These are phyloP conservation scores for Rhinatrema bivittatum DNA, from an alignment of 2,797 vertebrate genomes.

Conservation along the genomic window DNA sequence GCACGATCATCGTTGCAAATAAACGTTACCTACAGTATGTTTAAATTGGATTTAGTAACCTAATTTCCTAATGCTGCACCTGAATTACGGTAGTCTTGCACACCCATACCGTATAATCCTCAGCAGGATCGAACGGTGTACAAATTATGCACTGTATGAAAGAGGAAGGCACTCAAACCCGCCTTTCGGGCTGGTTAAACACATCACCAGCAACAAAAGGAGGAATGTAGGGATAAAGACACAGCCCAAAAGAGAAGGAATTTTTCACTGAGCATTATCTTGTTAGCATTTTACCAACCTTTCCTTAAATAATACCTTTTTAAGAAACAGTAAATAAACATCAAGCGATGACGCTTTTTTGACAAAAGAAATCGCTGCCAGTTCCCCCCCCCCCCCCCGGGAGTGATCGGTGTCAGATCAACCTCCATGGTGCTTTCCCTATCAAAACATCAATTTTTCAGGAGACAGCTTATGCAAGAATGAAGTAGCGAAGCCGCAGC, in stretches of 20 bases:
- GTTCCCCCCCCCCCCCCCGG: slow-evolving; percentile 1
- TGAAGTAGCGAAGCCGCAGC: neutral
- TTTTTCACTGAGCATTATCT: slow-evolving; percentile 6
- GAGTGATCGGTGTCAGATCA: neutral
- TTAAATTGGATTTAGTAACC: neutral
- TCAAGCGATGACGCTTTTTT: no score
- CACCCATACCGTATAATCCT: neutral
- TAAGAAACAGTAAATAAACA: no score
- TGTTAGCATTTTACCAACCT: slow-evolving; percentile 5
- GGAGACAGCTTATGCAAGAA: slow-evolving; percentile 39
- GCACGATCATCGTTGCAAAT: neutral
- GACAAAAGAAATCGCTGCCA: no score
- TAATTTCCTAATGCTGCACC: slow-evolving; percentile 3
- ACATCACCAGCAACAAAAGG: slow-evolving; percentile 25
- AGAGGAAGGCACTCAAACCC: slow-evolving; percentile 33
- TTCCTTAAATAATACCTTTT: neutral
- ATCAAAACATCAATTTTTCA: slow-evolving; percentile 22
- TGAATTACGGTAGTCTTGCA: slow-evolving; percentile 11
- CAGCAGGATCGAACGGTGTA: slow-evolving; percentile 16
- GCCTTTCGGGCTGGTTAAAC: slow-evolving; percentile 18
- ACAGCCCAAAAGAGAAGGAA: slow-evolving; percentile 4
- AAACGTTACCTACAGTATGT: neutral
- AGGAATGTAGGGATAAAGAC: slow-evolving; percentile 1
- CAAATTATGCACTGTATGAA: slow-evolving; percentile 44
- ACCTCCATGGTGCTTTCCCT: slow-evolving; percentile 1